Percentiles rank a stretch among this genome's conserved stretches.
These are phyloP conservation scores for Dryobotodes eremita DNA, from an alignment of 2,888 invertebrate genomes.

Conservation along the genomic window DNA sequence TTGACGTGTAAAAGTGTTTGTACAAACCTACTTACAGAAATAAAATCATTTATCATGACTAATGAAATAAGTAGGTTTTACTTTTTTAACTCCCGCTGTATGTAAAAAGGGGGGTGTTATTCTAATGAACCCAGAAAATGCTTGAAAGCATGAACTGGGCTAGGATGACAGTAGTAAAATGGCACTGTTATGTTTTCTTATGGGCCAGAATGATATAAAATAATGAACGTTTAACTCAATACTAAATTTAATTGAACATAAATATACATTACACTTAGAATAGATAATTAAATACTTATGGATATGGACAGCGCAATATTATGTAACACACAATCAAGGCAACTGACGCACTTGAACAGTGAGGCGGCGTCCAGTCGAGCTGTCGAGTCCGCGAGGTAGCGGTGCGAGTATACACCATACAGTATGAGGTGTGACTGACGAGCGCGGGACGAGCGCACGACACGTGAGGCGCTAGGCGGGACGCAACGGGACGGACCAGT, in stretches of 20 bases:
- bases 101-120: neutral
- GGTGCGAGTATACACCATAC: no score
- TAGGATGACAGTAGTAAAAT: no score
- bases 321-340: conserved; percentile 29
- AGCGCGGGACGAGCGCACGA: no score
- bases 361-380: conserved; percentile 4
- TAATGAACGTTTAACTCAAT: conserved; percentile 17
- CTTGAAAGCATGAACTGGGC: neutral
- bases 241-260: conserved; percentile 58
- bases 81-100: neutral
- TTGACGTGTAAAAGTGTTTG: no score
- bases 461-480: no score
- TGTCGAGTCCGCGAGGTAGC: neutral
- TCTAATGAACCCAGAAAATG: neutral
- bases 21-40: no score
- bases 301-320: conserved; percentile 37
- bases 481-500: no score
- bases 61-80: neutral
- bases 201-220: conserved; percentile 5
- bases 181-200: neutral
- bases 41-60: no score
- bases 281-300: conserved; percentile 64
- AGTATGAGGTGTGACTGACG: no score
- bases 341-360: conserved; percentile 9
- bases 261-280: conserved; percentile 59